phyloP scores from a whole-genome alignment of 92 coral and sea anemone species.

The Paramuricea clavata region DNA sequence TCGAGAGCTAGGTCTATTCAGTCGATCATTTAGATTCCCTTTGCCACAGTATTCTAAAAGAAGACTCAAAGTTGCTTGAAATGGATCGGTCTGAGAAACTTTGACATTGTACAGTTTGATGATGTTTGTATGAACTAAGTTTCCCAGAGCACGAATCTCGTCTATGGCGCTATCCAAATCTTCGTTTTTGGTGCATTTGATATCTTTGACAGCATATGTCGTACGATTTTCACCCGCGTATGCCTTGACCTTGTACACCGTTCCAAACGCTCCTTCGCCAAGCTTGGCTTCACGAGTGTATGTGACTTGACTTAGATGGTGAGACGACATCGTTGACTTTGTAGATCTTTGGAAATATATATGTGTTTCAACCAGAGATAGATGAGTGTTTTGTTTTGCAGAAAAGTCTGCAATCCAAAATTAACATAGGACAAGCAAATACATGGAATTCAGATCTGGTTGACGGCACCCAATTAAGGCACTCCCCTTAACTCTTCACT shows the following conservation, averaged over 20 bases:
- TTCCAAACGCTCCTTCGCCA: conserved; percentile 62
- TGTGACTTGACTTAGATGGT: neutral
- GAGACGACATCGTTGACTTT: neutral
- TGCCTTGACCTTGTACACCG: conserved; percentile 57
- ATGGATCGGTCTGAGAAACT: neutral
- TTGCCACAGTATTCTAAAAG: conserved; percentile 17
- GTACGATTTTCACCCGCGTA: conserved; percentile 11
- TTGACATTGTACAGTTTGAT: conserved; percentile 26
- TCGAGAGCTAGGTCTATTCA: neutral
- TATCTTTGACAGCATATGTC: conserved; percentile 46
- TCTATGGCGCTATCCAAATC: conserved; percentile 33
- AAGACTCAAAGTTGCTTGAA: conserved; percentile 25
- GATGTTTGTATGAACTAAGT: conserved; percentile 40
- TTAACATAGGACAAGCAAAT: no score
- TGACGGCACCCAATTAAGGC: no score
- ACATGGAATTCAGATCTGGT: no score
- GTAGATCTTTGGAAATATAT: no score
- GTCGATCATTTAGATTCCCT: conserved; percentile 23
- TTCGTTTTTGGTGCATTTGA: conserved; percentile 41
- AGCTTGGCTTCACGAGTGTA: conserved; percentile 22
- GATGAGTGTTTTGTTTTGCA: no score
- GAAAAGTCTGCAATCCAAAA: no score
- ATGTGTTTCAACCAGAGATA: no score
- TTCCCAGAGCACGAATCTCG: conserved; percentile 46
- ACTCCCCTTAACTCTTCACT: no score